These are phyloP conservation scores for Monopis laevigella DNA, from an alignment of 2,888 invertebrate genomes.

Conservation along the genomic window DNA sequence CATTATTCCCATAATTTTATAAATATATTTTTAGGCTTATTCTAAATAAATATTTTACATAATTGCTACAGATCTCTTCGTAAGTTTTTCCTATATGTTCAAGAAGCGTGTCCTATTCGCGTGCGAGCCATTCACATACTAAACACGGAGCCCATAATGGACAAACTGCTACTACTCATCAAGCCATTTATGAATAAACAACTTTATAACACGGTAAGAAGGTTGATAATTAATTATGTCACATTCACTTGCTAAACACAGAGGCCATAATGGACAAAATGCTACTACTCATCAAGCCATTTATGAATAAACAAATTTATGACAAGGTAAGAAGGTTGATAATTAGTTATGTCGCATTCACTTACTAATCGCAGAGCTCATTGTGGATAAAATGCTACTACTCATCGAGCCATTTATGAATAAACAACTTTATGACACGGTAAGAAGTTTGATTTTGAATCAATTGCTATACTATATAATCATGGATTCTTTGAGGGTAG, in stretches of 20 bases:
- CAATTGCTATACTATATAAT: too few relatives aligned
- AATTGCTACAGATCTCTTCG: conserved; percentile 58
- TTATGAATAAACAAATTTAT: conserved; percentile 67
- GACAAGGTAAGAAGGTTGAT: conserved; percentile 64
- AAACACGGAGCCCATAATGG: conserved; percentile 68
- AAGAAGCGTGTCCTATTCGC: conserved; percentile 74
- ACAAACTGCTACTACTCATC: conserved; percentile 66
- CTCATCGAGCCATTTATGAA: too few relatives aligned
- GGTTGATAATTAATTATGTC: too few relatives aligned
- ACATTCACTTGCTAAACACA: conserved; percentile 74
- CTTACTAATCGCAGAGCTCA: too few relatives aligned
- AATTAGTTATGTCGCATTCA: too few relatives aligned
- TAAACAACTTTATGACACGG: too few relatives aligned
- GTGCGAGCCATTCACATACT: conserved; percentile 74
- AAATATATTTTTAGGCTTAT: too few relatives aligned
- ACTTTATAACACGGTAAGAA: conserved; percentile 61
- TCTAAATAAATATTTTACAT: too few relatives aligned
- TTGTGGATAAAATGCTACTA: too few relatives aligned
- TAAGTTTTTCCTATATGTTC: conserved; percentile 73
- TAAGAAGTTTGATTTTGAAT: too few relatives aligned
- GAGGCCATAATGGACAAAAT: conserved; percentile 68
- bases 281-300: conserved; percentile 65
- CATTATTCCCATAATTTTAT: too few relatives aligned
- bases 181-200: conserved; percentile 70
- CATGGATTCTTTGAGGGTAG: too few relatives aligned